phyloP scores from a whole-genome alignment of 2,888 invertebrate genomes.

The Junonia oenone region DNA sequence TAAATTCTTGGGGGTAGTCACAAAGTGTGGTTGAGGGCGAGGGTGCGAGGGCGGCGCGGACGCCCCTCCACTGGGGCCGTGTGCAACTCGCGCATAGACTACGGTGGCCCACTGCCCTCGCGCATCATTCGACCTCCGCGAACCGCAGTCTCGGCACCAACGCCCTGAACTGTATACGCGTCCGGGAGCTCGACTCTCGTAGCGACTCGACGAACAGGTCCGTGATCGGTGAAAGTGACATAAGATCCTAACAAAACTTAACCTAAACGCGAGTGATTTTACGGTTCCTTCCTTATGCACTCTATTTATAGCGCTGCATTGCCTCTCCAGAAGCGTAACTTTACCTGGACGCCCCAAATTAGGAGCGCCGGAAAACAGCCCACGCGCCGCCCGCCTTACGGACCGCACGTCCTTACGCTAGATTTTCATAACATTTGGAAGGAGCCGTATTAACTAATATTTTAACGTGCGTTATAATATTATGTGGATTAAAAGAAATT shows the following conservation, averaged over 20 bases:
- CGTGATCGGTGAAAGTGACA: conserved; percentile 70
- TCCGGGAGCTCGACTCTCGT: conserved; percentile 75
- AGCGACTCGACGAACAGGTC: conserved; percentile 79
- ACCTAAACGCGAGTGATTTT: conserved; percentile 62
- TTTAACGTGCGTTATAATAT: conserved; percentile 45
- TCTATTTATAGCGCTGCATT: conserved; percentile 71
- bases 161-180: conserved; percentile 74
- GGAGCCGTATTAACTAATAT: conserved; percentile 49
- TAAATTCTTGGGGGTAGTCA: conserved; percentile 23
- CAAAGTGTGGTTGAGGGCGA: conserved; percentile 27
- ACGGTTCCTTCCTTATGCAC: conserved; percentile 58
- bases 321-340: conserved; percentile 70
- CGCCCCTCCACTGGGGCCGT: conserved; percentile 76
- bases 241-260: conserved; percentile 42
- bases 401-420: conserved; percentile 47
- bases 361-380: conserved; percentile 67
- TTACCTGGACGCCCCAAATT: conserved; percentile 80
- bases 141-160: conserved; percentile 73
- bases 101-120: conserved; percentile 67
- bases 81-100: conserved; percentile 77
- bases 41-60: conserved; percentile 43
- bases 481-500: conserved; percentile 36
- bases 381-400: conserved; percentile 58
- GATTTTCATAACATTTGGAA: conserved; percentile 51
- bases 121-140: conserved; percentile 78